These are phyloP conservation scores for Solea solea DNA, from an alignment of 2,113 vertebrate species.

Conservation along the genomic window DNA sequence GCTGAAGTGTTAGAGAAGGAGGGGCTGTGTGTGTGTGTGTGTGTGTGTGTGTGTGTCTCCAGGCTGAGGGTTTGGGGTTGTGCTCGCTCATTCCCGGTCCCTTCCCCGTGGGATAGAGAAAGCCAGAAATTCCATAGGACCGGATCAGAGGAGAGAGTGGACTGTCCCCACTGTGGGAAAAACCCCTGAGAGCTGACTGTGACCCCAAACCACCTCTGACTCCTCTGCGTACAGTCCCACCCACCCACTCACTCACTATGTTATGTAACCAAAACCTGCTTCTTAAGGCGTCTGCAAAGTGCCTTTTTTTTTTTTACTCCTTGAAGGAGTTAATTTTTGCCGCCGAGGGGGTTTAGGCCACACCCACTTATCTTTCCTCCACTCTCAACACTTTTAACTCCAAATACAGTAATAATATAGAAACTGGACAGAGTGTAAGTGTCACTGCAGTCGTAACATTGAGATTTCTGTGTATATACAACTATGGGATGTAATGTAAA, in stretches of 20 bases:
- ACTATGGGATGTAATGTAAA: too few species aligned
- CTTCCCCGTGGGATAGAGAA: constrained; percentile 1
- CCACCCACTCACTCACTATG: constrained; percentile 1
- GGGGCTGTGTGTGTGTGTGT: background rate
- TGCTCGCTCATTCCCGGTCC: constrained; percentile 23
- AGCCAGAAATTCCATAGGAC: constrained; percentile 55
- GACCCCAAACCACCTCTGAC: constrained; percentile 65
- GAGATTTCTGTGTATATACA: background rate
- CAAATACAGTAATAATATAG: constrained; percentile 19
- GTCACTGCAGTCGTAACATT: background rate
- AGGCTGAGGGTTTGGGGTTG: constrained; percentile 12
- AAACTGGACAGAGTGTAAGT: background rate
- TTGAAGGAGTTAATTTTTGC: constrained; percentile 6
- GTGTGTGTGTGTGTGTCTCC: constrained; percentile 3
- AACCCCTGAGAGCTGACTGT: constrained; percentile 41
- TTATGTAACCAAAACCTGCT: constrained; percentile 56
- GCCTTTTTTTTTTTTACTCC: constrained; percentile 13
- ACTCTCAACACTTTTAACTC: constrained; percentile 4
- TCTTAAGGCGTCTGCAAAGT: constrained; percentile 25
- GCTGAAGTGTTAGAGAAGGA: constrained; percentile 12
- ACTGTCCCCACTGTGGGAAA: constrained; percentile 71
- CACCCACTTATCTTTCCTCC: constrained; percentile 1
- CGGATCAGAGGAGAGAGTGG: constrained; percentile 16
- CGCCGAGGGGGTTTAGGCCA: constrained; percentile 21
- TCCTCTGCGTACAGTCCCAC: constrained; percentile 21